These are phyloP conservation scores for Goniozus legneri DNA, from an alignment of 1,140 invertebrate species.

Conservation along the genomic window DNA sequence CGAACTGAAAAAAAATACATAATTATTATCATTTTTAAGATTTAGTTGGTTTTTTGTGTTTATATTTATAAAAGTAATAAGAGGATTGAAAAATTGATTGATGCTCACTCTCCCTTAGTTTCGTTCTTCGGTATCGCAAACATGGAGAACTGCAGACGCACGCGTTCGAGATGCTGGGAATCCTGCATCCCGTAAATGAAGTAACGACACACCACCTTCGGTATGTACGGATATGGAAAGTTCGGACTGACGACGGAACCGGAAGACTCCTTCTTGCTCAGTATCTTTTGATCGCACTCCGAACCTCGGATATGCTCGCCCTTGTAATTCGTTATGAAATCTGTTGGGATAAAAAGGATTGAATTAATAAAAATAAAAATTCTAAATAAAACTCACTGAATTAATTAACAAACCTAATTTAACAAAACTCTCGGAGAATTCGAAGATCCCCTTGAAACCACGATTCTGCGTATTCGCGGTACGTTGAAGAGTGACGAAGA, in stretches of 20 bases:
- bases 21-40: background rate
- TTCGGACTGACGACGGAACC: constrained; percentile 92
- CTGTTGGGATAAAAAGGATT: constrained; percentile 55
- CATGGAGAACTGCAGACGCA: constrained; percentile 79
- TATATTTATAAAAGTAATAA: background rate
- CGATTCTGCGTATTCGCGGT: constrained; percentile 90
- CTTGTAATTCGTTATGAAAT: constrained; percentile 84
- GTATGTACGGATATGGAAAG: constrained; percentile 90
- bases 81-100: too few species aligned
- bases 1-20: constrained; percentile 45
- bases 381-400: constrained; percentile 6
- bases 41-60: background rate
- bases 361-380: constrained; percentile 3
- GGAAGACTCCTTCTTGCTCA: constrained; percentile 86
- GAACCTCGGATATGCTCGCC: constrained; percentile 91
- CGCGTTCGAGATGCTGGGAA: constrained; percentile 89
- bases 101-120: constrained; percentile 64
- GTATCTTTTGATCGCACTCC: constrained; percentile 96
- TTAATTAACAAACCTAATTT: constrained; percentile 80
- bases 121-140: constrained; percentile 86
- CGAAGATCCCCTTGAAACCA: constrained; percentile 93
- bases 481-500: constrained; percentile 84
- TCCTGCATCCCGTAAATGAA: constrained; percentile 97
- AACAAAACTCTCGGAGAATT: constrained; percentile 95
- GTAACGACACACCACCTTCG: constrained; percentile 93